Base-by-base conservation (phyloP, 2,888 invertebrate genomes). In the Chouioia cunea region DNA sequence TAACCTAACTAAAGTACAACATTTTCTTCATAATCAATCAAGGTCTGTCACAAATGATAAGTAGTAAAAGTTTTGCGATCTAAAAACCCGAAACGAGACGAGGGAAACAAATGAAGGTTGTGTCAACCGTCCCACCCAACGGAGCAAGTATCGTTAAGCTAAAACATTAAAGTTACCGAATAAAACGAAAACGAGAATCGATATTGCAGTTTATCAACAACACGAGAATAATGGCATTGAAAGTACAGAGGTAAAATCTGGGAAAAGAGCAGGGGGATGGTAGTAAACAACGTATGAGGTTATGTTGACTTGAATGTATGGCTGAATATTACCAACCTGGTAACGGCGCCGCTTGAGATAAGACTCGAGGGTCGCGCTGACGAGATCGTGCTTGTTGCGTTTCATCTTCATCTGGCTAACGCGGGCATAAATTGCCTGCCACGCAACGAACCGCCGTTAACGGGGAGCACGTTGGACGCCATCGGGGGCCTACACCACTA, bases 341-440 rank as follows among this genome's bases (percentile, higher is more conserved):
- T 92, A 92, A 79, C 91, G 91, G 60, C 92, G 88, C 72, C 90
- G 89, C 83, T 92, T 91, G 80, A 92, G 87, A 86, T 92, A 92
- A 73, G 90, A 89, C 79, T 89, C 88, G 78, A 92, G 88, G 74
- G 90, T 90, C 75, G 90, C 89, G 82, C 89, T 90, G 77, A 92
- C 89, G 76, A 90, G 87, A 83, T 92, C 92, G 84, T 88, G 89
- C 87, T 90, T 89, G 73, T 88, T 91, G 79, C 90, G 90, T 88
- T 91, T 92, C 83, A 89, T 88, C 83, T 86, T 88, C 82, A 81
- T 80, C 75, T 73, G 76, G 76, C 76, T 74, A 70, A 23, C 52
- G 43, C 46, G 46, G 27, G 58, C 6, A n/a, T 8, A 27, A 27
- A 14, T 54, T n/a, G n/a, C 58, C 52, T 57, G 22, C 23, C 43